These are phyloP conservation scores for Centropus bengalensis DNA, from an alignment of 2,113 vertebrate species.

Conservation along the genomic window DNA sequence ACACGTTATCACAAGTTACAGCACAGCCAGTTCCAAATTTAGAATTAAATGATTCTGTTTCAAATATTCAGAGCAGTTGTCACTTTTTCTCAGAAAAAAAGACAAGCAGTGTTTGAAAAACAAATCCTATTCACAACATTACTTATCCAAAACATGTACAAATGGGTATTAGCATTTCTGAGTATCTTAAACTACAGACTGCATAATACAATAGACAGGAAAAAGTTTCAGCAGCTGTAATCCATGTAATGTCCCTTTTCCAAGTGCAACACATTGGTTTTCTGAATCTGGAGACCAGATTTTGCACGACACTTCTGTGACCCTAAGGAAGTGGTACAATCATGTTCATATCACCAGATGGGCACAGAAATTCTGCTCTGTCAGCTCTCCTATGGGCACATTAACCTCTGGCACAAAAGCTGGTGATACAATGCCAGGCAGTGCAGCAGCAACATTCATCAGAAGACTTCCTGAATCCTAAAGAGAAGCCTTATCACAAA, in stretches of 20 bases:
- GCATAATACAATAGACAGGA: neutral
- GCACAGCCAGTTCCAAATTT: neutral
- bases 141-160: neutral
- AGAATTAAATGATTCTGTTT: neutral
- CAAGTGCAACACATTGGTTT: neutral
- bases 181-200: neutral
- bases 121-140: neutral
- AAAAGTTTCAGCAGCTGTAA: neutral
- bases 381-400: accelerated
- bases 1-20: neutral
- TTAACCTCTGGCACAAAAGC: neutral
- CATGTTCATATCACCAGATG: neutral
- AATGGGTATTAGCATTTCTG: neutral
- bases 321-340: neutral
- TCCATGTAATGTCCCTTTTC: neutral
- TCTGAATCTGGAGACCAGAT: neutral
- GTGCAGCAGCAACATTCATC: neutral
- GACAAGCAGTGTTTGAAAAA: neutral
- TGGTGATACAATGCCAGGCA: neutral
- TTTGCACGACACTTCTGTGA: neutral
- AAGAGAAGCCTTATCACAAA: neutral
- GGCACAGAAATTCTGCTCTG: neutral
- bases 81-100: neutral
- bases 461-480: neutral
- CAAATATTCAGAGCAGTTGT: neutral